These are phyloP conservation scores for Rhinella marina DNA, from an alignment of 2,797 vertebrate genomes.

Conservation along the genomic window DNA sequence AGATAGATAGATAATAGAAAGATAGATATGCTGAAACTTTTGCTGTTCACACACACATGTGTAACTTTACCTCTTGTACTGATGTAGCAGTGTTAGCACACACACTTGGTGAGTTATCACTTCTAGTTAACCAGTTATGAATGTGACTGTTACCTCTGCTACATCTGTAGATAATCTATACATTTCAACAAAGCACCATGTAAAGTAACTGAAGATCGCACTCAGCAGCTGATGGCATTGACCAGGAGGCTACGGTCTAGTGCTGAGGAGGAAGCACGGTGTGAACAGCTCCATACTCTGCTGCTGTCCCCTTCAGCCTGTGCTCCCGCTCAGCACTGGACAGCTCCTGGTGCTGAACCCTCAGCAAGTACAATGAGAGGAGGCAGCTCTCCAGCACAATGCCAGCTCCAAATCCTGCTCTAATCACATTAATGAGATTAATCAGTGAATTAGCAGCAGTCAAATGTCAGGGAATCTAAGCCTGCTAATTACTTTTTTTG, in stretches of 20 bases:
- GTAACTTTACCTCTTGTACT: too few species aligned
- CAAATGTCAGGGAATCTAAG: constrained; percentile 82
- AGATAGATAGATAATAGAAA: too few species aligned
- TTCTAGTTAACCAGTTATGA: too few species aligned
- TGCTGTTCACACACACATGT: too few species aligned
- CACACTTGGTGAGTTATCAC: too few species aligned
- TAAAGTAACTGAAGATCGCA: too few species aligned
- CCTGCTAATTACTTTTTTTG: constrained; percentile 79
- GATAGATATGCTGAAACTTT: too few species aligned
- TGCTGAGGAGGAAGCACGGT: background rate
- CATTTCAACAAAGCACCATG: too few species aligned
- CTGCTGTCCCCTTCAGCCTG: background rate
- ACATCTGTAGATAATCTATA: too few species aligned
- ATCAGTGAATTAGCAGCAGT: constrained; percentile 86
- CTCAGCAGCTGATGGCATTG: background rate
- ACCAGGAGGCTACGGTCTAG: background rate
- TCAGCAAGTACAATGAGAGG: constrained; percentile 64
- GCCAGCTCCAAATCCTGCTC: constrained; percentile 79
- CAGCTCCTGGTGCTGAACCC: constrained; percentile 85
- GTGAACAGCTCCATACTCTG: background rate
- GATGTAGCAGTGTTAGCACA: too few species aligned
- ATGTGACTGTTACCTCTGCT: too few species aligned
- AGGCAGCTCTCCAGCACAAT: constrained; percentile 75
- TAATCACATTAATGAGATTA: constrained; percentile 90
- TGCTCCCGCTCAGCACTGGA: constrained; percentile 69